These are phyloP conservation scores for Psix sp. DNA, from an alignment of 1,140 invertebrate species.

Conservation along the genomic window DNA sequence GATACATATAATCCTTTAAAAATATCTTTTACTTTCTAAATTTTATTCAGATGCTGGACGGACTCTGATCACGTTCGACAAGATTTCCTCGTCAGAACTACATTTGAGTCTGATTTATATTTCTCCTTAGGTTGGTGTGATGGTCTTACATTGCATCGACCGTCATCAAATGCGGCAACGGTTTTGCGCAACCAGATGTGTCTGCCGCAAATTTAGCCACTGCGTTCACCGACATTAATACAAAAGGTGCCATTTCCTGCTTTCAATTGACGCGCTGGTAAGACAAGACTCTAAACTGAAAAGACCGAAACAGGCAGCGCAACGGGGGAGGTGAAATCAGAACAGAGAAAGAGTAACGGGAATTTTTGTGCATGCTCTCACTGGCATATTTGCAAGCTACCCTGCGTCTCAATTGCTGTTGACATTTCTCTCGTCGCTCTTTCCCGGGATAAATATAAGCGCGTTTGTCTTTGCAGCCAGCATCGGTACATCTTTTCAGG, in stretches of 20 bases:
- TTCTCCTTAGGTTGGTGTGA: too few species aligned
- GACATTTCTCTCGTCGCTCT: slow-evolving; percentile 35
- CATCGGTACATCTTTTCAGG: slow-evolving; percentile 25
- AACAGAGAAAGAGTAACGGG: neutral
- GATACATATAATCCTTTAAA: too few species aligned
- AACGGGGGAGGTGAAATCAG: neutral
- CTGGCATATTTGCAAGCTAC: slow-evolving; percentile 15
- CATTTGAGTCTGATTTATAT: too few species aligned
- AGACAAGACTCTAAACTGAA: neutral
- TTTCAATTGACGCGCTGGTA: slow-evolving; percentile 29
- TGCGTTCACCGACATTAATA: slow-evolving; percentile 1
- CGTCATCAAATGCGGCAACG: slow-evolving; percentile 45
- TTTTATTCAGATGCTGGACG: too few species aligned
- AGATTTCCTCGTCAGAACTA: too few species aligned
- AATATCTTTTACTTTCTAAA: too few species aligned
- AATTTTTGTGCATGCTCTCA: slow-evolving; percentile 11
- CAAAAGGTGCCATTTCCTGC: slow-evolving; percentile 26
- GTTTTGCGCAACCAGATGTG: slow-evolving; percentile 25
- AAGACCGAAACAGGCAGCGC: neutral
- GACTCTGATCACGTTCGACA: too few species aligned
- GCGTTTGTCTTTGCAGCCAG: slow-evolving; percentile 36
- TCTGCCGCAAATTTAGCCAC: slow-evolving; percentile 40
- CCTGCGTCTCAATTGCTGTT: slow-evolving; percentile 38
- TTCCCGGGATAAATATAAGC: slow-evolving; percentile 41
- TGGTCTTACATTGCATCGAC: too few species aligned